Conservation (phyloP, 1,140 invertebrate species). For the Platorchestia sp. region DNA sequence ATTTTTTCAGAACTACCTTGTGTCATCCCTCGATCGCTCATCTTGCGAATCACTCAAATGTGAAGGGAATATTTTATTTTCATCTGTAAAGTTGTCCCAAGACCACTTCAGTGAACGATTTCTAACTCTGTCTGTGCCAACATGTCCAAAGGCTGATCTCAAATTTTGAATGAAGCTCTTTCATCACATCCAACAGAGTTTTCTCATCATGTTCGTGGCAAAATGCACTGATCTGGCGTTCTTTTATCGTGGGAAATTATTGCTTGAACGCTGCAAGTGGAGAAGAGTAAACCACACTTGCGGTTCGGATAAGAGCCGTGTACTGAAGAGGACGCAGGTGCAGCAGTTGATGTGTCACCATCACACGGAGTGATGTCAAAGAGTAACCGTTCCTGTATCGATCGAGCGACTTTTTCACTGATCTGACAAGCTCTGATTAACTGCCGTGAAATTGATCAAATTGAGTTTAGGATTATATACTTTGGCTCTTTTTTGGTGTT, state of each 20-base stretch:
- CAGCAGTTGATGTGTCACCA: background rate
- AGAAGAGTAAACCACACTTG: background rate
- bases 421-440: background rate
- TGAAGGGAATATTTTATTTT: background rate
- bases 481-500: background rate
- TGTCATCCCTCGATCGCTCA: too few species aligned
- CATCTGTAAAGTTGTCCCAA: background rate
- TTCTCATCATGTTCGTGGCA: background rate
- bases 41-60: background rate
- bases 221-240: background rate
- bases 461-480: background rate
- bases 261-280: background rate
- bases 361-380: background rate
- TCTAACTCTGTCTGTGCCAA: too few species aligned
- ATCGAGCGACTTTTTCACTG: background rate
- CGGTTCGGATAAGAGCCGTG: background rate
- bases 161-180: background rate
- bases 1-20: too few species aligned
- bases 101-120: background rate
- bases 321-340: background rate
- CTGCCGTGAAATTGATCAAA: background rate
- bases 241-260: background rate
- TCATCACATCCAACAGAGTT: background rate
- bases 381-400: background rate
- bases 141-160: too few species aligned